These are phyloP conservation scores for Artibeus jamaicensis DNA, from an alignment of 2,797 vertebrate species.

Conservation along the genomic window DNA sequence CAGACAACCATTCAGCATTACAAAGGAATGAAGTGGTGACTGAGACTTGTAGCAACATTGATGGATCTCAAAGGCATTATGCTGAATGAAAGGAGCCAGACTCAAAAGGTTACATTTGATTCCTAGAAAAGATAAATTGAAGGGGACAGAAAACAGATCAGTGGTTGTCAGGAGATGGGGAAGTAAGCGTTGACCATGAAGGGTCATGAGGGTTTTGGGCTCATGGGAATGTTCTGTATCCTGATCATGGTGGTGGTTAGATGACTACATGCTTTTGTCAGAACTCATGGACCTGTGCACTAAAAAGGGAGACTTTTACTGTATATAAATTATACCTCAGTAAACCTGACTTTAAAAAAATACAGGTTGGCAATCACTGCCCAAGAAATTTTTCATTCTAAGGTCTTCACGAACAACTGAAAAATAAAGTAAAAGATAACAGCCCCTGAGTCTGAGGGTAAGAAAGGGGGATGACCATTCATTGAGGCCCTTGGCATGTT, in stretches of 20 bases:
- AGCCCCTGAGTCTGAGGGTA: not conserved
- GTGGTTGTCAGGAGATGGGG: not conserved
- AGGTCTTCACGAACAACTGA: not conserved
- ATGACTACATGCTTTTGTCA: fast-evolving
- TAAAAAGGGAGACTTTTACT: not conserved
- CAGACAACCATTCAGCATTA: not conserved
- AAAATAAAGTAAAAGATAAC: not conserved
- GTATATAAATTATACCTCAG: not conserved
- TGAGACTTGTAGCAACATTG: fast-evolving
- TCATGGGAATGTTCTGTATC: not conserved
- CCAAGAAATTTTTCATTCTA: not conserved
- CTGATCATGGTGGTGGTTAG: too few relatives aligned
- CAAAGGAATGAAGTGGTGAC: not conserved
- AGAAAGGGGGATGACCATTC: not conserved
- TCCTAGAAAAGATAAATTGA: not conserved
- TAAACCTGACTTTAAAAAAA: not conserved
- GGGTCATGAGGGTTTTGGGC: not conserved
- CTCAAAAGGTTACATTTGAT: not conserved
- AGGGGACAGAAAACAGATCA: not conserved
- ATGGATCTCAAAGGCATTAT: not conserved
- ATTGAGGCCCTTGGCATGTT: not conserved
- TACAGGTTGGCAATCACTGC: not conserved
- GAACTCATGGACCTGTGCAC: not conserved
- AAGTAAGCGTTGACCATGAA: not conserved
- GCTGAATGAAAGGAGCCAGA: not conserved